A percentile compares a stretch with the other conserved stretches of the same genome.
These are phyloP conservation scores for Drosophila parabipectinata DNA, from an alignment of 1,140 invertebrate genomes.

Conservation along the genomic window DNA sequence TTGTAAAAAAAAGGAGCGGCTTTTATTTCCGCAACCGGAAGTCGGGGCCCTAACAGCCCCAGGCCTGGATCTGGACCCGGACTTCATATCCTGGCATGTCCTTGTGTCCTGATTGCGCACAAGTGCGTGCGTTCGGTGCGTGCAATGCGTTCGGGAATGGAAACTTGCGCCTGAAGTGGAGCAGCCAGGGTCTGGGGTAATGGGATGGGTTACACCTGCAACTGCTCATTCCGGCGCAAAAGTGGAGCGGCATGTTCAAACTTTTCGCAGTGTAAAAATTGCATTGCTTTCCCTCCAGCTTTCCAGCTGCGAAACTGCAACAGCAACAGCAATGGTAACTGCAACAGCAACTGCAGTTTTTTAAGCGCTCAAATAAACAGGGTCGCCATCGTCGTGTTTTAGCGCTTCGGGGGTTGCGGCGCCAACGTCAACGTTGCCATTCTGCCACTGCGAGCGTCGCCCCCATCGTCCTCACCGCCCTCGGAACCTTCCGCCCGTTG, in stretches of 20 bases:
- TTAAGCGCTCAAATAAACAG: constrained; percentile 79
- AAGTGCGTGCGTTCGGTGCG: constrained; percentile 71
- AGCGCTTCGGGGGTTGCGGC: constrained; percentile 64
- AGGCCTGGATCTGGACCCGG: neutral
- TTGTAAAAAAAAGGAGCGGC: constrained; percentile 1
- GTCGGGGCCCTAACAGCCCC: constrained; percentile 23
- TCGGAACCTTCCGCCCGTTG: constrained; percentile 29
- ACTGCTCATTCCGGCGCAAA: constrained; percentile 72
- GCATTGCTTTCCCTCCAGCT: constrained; percentile 55
- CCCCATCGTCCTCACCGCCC: constrained; percentile 4
- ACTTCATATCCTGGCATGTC: constrained; percentile 30
- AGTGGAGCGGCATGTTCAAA: constrained; percentile 77
- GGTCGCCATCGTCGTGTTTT: constrained; percentile 54
- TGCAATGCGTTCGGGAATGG: constrained; percentile 39
- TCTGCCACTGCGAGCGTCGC: constrained; percentile 10
- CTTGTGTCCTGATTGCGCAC: constrained; percentile 67
- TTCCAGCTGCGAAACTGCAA: constrained; percentile 17
- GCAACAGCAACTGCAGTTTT: constrained; percentile 51
- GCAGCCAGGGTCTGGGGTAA: constrained; percentile 7
- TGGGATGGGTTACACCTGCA: constrained; percentile 3
- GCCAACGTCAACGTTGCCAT: constrained; percentile 35
- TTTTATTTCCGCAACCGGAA: constrained; percentile 41
- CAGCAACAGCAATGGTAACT: constrained; percentile 23
- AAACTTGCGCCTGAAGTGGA: constrained; percentile 52
- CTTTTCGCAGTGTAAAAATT: constrained; percentile 77